phyloP scores from a whole-genome alignment of 2,113 vertebrate genomes.

The Macrotis lagotis region DNA sequence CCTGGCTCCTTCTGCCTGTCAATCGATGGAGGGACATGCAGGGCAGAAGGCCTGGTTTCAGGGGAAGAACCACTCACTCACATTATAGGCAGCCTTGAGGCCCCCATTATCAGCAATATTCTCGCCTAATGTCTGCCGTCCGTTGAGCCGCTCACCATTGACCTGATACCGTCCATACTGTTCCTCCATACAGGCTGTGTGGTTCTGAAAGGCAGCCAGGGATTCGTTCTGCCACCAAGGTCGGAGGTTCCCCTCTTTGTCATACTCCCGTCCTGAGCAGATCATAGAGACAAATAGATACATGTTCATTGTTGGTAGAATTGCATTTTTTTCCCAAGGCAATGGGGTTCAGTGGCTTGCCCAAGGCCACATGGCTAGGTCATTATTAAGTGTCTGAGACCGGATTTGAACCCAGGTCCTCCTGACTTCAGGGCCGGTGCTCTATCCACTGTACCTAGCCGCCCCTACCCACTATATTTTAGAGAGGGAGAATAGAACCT shows the following conservation, averaged over 20 bases:
- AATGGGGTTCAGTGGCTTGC: too few species aligned
- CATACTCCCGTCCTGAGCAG: slow-evolving; percentile 92
- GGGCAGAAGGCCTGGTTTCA: neutral
- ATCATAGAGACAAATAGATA: neutral
- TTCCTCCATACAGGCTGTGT: slow-evolving; percentile 94
- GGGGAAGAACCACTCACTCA: slow-evolving; percentile 77
- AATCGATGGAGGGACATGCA: accelerated
- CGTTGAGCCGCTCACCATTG: slow-evolving; percentile 93
- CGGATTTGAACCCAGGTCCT: too few species aligned
- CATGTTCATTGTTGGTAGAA: neutral
- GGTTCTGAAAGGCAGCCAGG: slow-evolving; percentile 92
- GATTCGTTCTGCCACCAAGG: slow-evolving; percentile 98
- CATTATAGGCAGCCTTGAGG: slow-evolving; percentile 95
- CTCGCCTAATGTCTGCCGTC: slow-evolving; percentile 95
- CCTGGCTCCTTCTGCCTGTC: neutral
- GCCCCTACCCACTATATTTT: neutral
- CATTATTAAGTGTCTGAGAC: too few species aligned
- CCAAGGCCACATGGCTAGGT: too few species aligned
- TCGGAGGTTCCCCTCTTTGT: slow-evolving; percentile 95
- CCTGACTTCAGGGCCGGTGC: too few species aligned
- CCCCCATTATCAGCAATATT: slow-evolving; percentile 98
- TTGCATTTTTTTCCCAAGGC: neutral
- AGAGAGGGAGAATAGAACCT: neutral
- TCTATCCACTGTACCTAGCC: too few species aligned
- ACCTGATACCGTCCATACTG: slow-evolving; percentile 92